phyloP scores from a whole-genome alignment of 2,113 vertebrate genomes.

The Percopsis transmontana region DNA sequence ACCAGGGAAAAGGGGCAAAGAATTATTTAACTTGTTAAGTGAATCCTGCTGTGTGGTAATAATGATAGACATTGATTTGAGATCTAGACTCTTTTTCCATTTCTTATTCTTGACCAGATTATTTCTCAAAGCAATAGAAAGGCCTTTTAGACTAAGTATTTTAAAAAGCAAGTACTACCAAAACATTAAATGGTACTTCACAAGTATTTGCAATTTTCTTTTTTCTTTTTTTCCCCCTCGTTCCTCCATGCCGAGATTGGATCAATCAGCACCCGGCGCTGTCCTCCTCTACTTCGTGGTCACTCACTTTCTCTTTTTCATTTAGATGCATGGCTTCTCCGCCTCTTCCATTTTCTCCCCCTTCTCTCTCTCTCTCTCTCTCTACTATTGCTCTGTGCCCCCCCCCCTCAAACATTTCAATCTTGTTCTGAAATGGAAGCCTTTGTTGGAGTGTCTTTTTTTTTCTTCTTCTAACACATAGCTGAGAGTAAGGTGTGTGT shows the following conservation, averaged over 20 bases:
- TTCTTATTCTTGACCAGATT: no score
- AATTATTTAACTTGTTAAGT: no score
- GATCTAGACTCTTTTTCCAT: no score
- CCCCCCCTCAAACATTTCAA: conserved; percentile 43
- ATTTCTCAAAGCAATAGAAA: no score
- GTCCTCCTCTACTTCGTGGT: conserved; percentile 14
- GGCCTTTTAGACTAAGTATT: no score
- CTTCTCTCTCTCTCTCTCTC: conserved; percentile 24
- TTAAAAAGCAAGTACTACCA: no score
- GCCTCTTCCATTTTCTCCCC: neutral
- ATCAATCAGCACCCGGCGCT: conserved; percentile 7
- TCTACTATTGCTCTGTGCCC: neutral
- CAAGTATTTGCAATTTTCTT: no score
- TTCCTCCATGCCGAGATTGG: no score
- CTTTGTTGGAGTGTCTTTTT: conserved; percentile 29
- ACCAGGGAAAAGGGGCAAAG: no score
- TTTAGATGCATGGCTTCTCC: conserved; percentile 24
- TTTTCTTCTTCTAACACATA: conserved; percentile 12
- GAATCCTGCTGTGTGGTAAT: no score
- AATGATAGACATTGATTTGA: no score
- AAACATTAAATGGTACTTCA: no score
- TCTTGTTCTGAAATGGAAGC: conserved; percentile 45
- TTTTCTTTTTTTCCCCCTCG: conserved; percentile 22
- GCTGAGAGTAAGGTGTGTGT: conserved; percentile 37
- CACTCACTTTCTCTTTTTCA: conserved; percentile 32